Percentiles rank a stretch among this genome's conserved stretches.
phyloP scores from a whole-genome alignment of 2,888 invertebrate species.

The Oscheius sp. region DNA sequence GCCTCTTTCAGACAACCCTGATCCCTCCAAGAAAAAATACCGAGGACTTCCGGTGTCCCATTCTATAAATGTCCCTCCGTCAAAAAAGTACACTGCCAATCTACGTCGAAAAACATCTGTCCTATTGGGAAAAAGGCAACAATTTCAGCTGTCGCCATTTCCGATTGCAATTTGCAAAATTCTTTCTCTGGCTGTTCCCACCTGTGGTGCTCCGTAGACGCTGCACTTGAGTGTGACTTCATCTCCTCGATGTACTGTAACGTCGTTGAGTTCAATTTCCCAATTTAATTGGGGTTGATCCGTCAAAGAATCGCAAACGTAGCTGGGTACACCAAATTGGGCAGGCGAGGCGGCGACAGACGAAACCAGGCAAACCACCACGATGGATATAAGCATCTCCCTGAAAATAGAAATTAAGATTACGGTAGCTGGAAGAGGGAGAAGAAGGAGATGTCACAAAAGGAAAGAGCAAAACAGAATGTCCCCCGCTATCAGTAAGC shows the following conservation, averaged over 20 bases:
- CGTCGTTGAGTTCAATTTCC: slow-evolving; percentile 18
- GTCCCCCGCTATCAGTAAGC: too few species aligned
- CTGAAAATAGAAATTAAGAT: too few species aligned
- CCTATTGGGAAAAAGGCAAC: not conserved
- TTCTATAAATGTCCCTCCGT: too few species aligned
- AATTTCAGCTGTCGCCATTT: not conserved
- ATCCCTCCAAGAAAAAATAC: too few species aligned
- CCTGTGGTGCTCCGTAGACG: slow-evolving; percentile 34
- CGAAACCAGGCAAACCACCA: too few species aligned
- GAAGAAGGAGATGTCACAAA: too few species aligned
- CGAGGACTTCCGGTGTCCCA: too few species aligned
- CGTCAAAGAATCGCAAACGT: slow-evolving; percentile 17
- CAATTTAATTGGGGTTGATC: slow-evolving; percentile 20
- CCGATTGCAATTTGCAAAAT: not conserved
- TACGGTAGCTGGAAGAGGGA: too few species aligned
- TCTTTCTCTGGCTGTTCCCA: not conserved
- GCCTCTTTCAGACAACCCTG: too few species aligned
- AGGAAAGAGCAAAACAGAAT: too few species aligned
- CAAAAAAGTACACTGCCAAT: too few species aligned
- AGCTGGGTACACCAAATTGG: slow-evolving; percentile 14
- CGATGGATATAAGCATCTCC: too few species aligned
- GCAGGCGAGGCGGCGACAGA: not conserved
- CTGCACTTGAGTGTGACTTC: slow-evolving; percentile 31
- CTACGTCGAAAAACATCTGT: not conserved
- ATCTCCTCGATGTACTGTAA: slow-evolving; percentile 13